These are phyloP conservation scores for Corticium candelabrum DNA, from an alignment of 37 sponge, comb jelly and placozoan genomes.

Conservation along the genomic window DNA sequence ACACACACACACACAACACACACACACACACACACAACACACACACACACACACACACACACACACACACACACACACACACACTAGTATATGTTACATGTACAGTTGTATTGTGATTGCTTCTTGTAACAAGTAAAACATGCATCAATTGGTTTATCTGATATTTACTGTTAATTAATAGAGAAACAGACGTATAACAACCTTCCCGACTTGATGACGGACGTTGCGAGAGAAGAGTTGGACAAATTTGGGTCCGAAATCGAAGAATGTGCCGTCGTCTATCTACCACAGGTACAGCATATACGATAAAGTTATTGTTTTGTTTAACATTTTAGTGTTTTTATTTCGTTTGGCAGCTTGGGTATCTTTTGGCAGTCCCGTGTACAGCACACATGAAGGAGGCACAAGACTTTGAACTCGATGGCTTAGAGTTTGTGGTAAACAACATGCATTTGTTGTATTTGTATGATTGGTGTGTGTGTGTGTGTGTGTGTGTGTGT, in stretches of 20 bases:
- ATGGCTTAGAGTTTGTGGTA: slow-evolving; percentile 63
- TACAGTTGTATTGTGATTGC: no score
- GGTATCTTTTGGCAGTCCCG: slow-evolving; percentile 69
- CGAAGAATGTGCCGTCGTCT: slow-evolving; percentile 83
- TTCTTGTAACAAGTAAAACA: no score
- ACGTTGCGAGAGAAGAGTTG: slow-evolving; percentile 81
- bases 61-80: no score
- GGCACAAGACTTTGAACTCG: slow-evolving; percentile 33
- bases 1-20: no score
- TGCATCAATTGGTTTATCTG: not conserved
- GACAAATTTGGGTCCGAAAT: slow-evolving; percentile 40
- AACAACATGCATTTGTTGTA: not conserved
- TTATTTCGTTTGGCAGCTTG: slow-evolving; percentile 38
- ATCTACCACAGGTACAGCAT: slow-evolving; percentile 75
- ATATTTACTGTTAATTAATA: slow-evolving; percentile 1
- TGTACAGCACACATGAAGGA: slow-evolving; percentile 18
- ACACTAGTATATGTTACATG: no score
- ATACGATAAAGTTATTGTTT: not conserved
- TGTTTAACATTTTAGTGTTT: not conserved
- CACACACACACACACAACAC: no score
- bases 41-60: no score
- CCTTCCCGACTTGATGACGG: slow-evolving; percentile 90
- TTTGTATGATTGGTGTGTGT: no score
- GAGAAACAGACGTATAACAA: slow-evolving; percentile 69
- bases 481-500: no score